Conservation (phyloP, 2,888 invertebrate genomes). For the Halictus ligatus region DNA sequence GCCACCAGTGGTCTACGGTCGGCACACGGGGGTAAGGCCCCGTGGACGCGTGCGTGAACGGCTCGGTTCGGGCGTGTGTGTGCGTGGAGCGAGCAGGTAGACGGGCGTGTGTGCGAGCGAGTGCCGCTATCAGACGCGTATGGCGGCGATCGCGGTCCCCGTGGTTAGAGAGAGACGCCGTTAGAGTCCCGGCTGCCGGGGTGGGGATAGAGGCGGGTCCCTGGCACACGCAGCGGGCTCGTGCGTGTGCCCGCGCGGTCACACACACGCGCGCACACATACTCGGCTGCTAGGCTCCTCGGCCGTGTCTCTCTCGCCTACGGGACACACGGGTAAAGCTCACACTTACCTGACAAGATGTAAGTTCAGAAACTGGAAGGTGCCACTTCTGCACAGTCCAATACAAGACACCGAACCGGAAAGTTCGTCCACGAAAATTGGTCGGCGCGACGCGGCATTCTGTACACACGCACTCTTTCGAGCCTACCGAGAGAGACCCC, state of each 20-base stretch:
- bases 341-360: constrained; percentile 84
- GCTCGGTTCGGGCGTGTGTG: constrained; percentile 13
- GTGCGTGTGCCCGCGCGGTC: constrained; percentile 21
- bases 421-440: constrained; percentile 78
- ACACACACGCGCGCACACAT: constrained; percentile 39
- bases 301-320: constrained; percentile 50
- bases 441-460: no score
- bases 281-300: background rate
- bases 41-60: constrained; percentile 46
- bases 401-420: constrained; percentile 84
- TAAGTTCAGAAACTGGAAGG: constrained; percentile 84
- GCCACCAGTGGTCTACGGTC: constrained; percentile 62
- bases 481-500: no score
- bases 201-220: constrained; percentile 73
- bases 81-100: constrained; percentile 38
- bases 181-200: background rate
- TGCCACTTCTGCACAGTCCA: constrained; percentile 84
- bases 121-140: constrained; percentile 65
- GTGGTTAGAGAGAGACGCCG: background rate
- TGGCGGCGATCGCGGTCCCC: constrained; percentile 57
- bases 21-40: constrained; percentile 64
- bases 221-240: constrained; percentile 52
- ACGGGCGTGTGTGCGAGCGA: constrained; percentile 36
- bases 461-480: no score
- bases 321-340: constrained; percentile 79